Evolutionary conservation across 1,140 invertebrate genomes (phyloP).

Genomic region (Cotesia chilonis): DNA sequence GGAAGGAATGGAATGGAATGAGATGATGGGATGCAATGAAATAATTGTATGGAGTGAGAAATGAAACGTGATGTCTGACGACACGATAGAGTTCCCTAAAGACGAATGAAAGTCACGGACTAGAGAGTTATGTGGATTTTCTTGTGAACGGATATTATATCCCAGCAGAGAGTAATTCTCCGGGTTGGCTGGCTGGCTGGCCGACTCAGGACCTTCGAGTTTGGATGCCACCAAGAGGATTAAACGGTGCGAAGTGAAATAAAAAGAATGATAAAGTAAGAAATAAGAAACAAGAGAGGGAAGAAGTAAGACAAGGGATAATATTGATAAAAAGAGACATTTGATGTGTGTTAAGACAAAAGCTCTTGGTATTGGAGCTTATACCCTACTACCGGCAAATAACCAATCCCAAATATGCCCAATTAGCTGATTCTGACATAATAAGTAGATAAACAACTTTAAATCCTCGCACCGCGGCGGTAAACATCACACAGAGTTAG

Average conservation of each 20-base stretch:
- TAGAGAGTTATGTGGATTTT: slow-evolving; percentile 50
- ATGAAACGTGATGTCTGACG: slow-evolving; percentile 34
- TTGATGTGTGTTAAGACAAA: not conserved
- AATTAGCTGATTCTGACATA: slow-evolving; percentile 56
- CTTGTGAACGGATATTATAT: slow-evolving; percentile 36
- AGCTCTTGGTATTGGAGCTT: slow-evolving; percentile 10
- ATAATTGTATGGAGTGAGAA: slow-evolving; percentile 15
- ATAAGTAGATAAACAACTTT: slow-evolving; percentile 59
- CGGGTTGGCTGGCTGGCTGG: not conserved
- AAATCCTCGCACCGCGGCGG: slow-evolving; percentile 46
- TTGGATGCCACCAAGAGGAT: slow-evolving; percentile 41
- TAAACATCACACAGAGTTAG: slow-evolving; percentile 47
- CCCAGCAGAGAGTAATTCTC: slow-evolving; percentile 41
- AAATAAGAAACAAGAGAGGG: not conserved
- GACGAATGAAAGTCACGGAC: slow-evolving; percentile 43
- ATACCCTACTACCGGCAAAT: slow-evolving; percentile 15
- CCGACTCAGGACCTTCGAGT: slow-evolving; percentile 16
- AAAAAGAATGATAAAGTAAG: not conserved
- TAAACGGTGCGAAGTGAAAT: slow-evolving; percentile 12
- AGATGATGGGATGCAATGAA: slow-evolving; percentile 37
- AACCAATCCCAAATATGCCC: slow-evolving; percentile 54
- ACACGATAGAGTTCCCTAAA: slow-evolving; percentile 50
- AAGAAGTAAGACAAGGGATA: not conserved
- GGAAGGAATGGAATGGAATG: slow-evolving; percentile 24
- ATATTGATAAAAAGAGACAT: not conserved